Base-by-base conservation (phyloP, 2,888 invertebrate genomes). In the Cylloceria caligata region DNA sequence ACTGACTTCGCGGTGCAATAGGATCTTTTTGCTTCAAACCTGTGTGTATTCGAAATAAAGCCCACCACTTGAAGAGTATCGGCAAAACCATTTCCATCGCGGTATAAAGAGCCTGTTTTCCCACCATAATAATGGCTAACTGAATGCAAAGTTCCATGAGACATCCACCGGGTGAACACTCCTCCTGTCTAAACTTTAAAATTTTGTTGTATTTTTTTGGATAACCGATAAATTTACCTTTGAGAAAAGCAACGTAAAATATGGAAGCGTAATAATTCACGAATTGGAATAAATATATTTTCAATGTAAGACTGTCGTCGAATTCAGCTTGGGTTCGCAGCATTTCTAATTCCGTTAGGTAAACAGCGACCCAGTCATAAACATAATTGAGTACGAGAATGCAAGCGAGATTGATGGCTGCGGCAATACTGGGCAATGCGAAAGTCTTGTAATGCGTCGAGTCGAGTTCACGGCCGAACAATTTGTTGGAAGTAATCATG, bases 231-330 rank as follows among this genome's bases (percentile, higher is more conserved):
- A 97, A 96, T 91, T 97, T 96, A 39, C 96, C 96, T 90, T 96
- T 96, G 75, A 96, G 92, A 89, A 96, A 96, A 13, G 96, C 96
- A 82, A 98, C 97, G 91, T 98, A 98, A 93, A 98, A 97, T 83
- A 98, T 96, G 24, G 97, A 97, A 1, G 97, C 96, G 92, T 98
- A 98, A 92, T 96, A 97, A 93, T 98, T 98, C 87, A 98, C 96
- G 92, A 98, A 98, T 93, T 98, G 97, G 86, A 98, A 96, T 85
- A 97, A 93, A 92, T 97, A 98, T 89, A 97, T 96, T 93, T 98
- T 98, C 86, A 98, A 93, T 2, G 97, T 97, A 72, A 97, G 94
- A 89, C 97, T 97, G 89, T 97, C 97, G 87, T 98, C 97, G 90
- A 96, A 97, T 93, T 97, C 97, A 3, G 96, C 96, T 93, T 97